phyloP scores from a whole-genome alignment of 2,888 invertebrate species.

The Eudemis profundana region DNA sequence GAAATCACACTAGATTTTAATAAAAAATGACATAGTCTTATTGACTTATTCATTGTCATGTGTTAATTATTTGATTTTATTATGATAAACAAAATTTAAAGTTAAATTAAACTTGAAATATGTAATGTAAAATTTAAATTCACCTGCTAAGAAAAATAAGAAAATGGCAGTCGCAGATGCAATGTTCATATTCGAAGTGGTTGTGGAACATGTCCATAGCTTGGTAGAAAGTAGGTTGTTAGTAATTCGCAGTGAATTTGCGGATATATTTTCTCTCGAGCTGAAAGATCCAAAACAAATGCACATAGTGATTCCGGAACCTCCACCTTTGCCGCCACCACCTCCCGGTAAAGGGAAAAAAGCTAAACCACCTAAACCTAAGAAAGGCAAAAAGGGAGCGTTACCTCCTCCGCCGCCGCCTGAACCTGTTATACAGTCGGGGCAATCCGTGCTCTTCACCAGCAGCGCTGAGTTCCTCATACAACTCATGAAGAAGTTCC shows the following conservation, averaged over 20 bases:
- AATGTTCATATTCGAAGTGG: slow-evolving; percentile 79
- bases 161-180: slow-evolving; percentile 74
- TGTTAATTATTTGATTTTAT: slow-evolving; percentile 2
- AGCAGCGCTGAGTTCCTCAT: slow-evolving; percentile 73
- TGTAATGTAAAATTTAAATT: slow-evolving; percentile 24
- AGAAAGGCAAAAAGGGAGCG: slow-evolving; percentile 68
- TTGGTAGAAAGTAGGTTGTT: slow-evolving; percentile 66
- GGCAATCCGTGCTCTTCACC: slow-evolving; percentile 76
- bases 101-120: slow-evolving; percentile 21
- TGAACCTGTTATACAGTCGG: slow-evolving; percentile 75
- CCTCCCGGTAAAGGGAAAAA: slow-evolving; percentile 68
- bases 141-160: slow-evolving; percentile 44
- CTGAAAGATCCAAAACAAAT: slow-evolving; percentile 78
- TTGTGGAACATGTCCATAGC: slow-evolving; percentile 70
- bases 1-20: slow-evolving; percentile 12
- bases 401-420: slow-evolving; percentile 66
- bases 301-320: slow-evolving; percentile 78
- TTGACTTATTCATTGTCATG: slow-evolving; percentile 14
- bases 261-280: slow-evolving; percentile 76
- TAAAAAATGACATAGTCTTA: neutral
- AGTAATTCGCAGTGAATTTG: slow-evolving; percentile 75
- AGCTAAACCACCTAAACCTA: slow-evolving; percentile 61
- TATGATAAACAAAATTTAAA: slow-evolving; percentile 24
- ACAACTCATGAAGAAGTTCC: slow-evolving; percentile 71
- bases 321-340: slow-evolving; percentile 73